Percentiles rank a stretch among this genome's conserved stretches.
These are phyloP conservation scores for Drosophila falleni DNA, from an alignment of 2,888 invertebrate genomes.

Conservation along the genomic window DNA sequence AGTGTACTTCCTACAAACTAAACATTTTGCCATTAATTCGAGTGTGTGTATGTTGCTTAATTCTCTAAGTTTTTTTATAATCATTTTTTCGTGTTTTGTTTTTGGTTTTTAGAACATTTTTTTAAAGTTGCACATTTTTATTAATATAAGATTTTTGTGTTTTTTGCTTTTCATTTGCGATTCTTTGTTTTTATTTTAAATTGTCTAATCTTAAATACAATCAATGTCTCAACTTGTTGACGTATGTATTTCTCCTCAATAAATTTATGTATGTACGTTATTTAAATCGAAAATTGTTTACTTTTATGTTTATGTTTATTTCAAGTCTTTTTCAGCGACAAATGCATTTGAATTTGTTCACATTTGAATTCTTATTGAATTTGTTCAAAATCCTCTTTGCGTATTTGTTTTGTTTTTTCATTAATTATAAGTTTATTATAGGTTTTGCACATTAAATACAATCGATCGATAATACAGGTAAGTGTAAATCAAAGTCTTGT, in stretches of 20 bases:
- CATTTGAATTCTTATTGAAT: constrained; percentile 72
- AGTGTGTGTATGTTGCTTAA: constrained; percentile 64
- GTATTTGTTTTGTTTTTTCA: constrained; percentile 35
- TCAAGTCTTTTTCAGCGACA: constrained; percentile 81
- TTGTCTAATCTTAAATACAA: constrained; percentile 80
- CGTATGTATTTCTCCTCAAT: constrained; percentile 57
- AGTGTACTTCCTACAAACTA: constrained; percentile 76
- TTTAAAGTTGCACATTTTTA: constrained; percentile 55
- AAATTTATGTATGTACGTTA: constrained; percentile 53
- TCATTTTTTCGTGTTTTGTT: constrained; percentile 17
- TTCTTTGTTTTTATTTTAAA: constrained; percentile 55
- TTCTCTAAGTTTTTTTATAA: constrained; percentile 60
- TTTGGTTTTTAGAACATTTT: constrained; percentile 55
- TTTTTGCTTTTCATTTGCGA: constrained; percentile 37
- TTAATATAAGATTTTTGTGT: constrained; percentile 35
- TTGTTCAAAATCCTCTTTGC: constrained; percentile 74
- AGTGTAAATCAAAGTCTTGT: constrained; percentile 70
- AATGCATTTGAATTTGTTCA: constrained; percentile 81
- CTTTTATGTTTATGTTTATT: constrained; percentile 29
- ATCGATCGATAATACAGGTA: constrained; percentile 48
- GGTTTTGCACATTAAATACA: constrained; percentile 70
- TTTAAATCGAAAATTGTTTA: constrained; percentile 76
- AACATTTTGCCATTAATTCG: constrained; percentile 71
- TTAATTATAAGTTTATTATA: constrained; percentile 67
- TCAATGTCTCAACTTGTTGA: constrained; percentile 70